Evolutionary conservation across 2,113 vertebrate species (phyloP).

Genomic region (Pipra filicauda): DNA sequence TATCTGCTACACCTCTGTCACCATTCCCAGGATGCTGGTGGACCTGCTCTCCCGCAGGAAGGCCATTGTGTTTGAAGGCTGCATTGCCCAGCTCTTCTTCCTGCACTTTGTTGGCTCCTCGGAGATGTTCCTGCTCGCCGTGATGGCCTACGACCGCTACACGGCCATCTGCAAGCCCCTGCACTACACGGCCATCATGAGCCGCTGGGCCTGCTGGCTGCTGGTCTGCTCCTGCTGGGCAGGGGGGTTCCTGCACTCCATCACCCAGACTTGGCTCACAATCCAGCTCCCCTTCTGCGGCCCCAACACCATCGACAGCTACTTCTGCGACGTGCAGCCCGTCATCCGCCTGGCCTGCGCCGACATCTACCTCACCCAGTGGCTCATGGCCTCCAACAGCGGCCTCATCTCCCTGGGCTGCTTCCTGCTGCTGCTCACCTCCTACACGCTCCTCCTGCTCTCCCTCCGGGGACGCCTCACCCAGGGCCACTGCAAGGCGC

Average conservation of each 20-base stretch:
- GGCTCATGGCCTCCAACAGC: constrained; percentile 56
- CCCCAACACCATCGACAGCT: constrained; percentile 21
- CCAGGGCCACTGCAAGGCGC: not conserved
- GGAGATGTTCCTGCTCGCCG: constrained; percentile 58
- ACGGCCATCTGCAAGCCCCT: constrained; percentile 52
- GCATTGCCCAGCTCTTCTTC: constrained; percentile 68
- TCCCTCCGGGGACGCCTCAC: not conserved
- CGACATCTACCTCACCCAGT: not conserved
- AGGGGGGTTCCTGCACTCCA: constrained; percentile 47
- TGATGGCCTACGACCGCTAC: constrained; percentile 50
- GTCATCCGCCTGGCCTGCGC: constrained; percentile 45
- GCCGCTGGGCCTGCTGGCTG: not conserved
- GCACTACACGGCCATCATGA: constrained; percentile 51
- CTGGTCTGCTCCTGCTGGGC: constrained; percentile 35
- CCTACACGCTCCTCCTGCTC: constrained; percentile 36
- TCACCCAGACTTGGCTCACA: not conserved
- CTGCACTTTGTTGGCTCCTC: constrained; percentile 62
- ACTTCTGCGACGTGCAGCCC: constrained; percentile 39
- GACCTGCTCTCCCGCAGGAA: constrained; percentile 45
- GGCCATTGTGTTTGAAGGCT: constrained; percentile 53
- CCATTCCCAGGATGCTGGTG: constrained; percentile 52
- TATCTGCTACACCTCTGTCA: constrained; percentile 61
- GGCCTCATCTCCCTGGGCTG: constrained; percentile 49
- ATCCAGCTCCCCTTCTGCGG: constrained; percentile 42
- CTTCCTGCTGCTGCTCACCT: constrained; percentile 58